Evolutionary conservation across 2,113 vertebrate species (phyloP).

Genomic region (Rhizomys pruinosus): DNA sequence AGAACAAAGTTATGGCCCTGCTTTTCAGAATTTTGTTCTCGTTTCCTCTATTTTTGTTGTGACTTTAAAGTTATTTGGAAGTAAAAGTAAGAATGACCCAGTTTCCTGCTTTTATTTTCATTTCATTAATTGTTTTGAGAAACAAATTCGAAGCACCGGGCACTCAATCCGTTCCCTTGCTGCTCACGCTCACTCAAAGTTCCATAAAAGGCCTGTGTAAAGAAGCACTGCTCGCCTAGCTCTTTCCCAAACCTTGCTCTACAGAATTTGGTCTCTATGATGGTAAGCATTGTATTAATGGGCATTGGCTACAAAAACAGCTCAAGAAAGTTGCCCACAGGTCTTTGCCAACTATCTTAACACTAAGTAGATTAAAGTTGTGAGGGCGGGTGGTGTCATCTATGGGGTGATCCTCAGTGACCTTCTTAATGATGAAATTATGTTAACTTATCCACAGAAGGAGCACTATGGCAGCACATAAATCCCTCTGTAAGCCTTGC

Average conservation of each 20-base stretch:
- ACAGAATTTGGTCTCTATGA: not conserved
- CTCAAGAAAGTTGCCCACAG: not conserved
- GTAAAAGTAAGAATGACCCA: not conserved
- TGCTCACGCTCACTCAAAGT: not conserved
- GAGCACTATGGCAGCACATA: not conserved
- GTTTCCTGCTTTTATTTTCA: not conserved
- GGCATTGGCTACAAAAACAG: not conserved
- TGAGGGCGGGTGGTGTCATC: not conserved
- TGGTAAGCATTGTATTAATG: not conserved
- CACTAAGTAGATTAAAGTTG: not conserved
- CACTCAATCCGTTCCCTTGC: not conserved
- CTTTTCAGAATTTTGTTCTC: not conserved
- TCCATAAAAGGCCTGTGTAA: not conserved
- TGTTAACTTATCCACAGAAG: not conserved
- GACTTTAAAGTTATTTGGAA: constrained; percentile 1
- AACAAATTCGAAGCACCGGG: not conserved
- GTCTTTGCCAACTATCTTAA: not conserved
- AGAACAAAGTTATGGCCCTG: not conserved
- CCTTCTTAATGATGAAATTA: not conserved
- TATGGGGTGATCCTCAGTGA: not conserved
- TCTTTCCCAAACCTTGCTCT: not conserved
- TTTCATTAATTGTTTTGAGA: not conserved
- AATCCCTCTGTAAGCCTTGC: not conserved
- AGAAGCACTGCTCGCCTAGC: not conserved
- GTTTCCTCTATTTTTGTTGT: not conserved